Conservation (phyloP, 2,888 invertebrate genomes). For the Heliconius sara region DNA sequence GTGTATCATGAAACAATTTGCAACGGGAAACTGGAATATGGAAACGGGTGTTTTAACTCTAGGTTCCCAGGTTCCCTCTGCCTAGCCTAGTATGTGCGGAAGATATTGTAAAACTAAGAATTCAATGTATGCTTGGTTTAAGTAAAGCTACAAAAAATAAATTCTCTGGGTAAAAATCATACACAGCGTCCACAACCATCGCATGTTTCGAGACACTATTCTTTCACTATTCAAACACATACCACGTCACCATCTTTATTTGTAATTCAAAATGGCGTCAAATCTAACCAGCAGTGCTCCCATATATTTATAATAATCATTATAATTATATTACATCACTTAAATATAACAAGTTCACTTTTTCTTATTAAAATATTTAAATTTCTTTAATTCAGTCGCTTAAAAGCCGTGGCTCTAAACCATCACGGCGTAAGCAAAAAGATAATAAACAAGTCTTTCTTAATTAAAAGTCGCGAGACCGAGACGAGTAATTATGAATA, state of each 20-base stretch:
- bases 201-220: neutral
- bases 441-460: slow-evolving; percentile 65
- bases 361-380: slow-evolving; percentile 52
- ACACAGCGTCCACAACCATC: neutral
- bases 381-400: slow-evolving; percentile 53
- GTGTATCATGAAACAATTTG: too few species aligned
- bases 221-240: neutral
- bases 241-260: neutral
- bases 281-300: neutral
- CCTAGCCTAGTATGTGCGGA: too few species aligned
- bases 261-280: neutral
- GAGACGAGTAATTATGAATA: slow-evolving; percentile 63
- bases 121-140: too few species aligned
- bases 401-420: slow-evolving; percentile 42
- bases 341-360: slow-evolving; percentile 40
- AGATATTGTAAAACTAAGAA: too few species aligned
- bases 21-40: too few species aligned
- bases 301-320: slow-evolving; percentile 5
- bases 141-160: too few species aligned
- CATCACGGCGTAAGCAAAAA: slow-evolving; percentile 55
- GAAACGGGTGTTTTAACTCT: too few species aligned
- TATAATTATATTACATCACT: slow-evolving; percentile 20
- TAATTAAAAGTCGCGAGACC: slow-evolving; percentile 71
- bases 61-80: too few species aligned
- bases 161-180: too few species aligned